These are phyloP conservation scores for Chloromyia formosa DNA, from an alignment of 2,888 invertebrate species.

Conservation along the genomic window DNA sequence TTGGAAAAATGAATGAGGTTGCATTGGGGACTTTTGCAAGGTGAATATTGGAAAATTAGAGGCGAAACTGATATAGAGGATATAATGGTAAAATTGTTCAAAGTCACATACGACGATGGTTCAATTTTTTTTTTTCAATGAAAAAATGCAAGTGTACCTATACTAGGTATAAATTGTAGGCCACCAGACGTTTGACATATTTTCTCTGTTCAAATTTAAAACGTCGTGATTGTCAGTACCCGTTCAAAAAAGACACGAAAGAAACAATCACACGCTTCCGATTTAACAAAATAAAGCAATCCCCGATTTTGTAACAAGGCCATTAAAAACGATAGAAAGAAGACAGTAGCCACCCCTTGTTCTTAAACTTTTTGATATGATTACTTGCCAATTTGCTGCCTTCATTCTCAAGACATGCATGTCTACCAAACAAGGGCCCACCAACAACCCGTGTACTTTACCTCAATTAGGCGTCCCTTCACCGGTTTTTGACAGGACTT, in stretches of 20 bases:
- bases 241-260: too few species aligned
- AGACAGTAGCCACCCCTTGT: conserved; percentile 10
- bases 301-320: conserved; percentile 10
- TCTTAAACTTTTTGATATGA: conserved; percentile 23
- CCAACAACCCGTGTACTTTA: background rate
- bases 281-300: too few species aligned
- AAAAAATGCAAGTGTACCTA: too few species aligned
- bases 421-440: too few species aligned
- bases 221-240: too few species aligned
- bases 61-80: too few species aligned
- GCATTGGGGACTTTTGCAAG: background rate
- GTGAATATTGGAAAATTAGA: background rate
- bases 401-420: background rate
- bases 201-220: too few species aligned
- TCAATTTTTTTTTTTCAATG: too few species aligned
- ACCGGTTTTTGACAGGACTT: background rate
- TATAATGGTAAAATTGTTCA: too few species aligned
- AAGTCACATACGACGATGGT: too few species aligned
- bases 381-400: conserved; percentile 31
- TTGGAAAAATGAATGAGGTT: background rate
- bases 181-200: too few species aligned
- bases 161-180: background rate
- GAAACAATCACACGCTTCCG: too few species aligned
- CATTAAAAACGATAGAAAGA: conserved; percentile 12
- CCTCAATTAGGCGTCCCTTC: conserved; percentile 23